Evolutionary conservation across 2,888 invertebrate species (phyloP).

Genomic region (Lepetodrilus schrolli): DNA sequence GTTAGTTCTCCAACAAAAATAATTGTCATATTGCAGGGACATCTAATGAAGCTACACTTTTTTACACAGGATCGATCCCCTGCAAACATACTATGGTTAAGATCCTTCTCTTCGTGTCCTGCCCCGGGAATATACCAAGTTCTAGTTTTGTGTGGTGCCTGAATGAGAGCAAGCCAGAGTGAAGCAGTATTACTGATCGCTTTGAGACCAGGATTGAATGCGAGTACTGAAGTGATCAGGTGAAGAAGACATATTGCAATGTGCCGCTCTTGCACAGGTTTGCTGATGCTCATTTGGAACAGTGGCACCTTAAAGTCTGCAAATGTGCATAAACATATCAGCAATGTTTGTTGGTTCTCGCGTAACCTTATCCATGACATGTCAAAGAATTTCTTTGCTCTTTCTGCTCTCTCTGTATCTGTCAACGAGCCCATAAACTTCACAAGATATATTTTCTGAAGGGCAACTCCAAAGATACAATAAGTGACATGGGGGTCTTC

Average conservation of each 20-base stretch:
- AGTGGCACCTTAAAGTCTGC: conserved; percentile 31
- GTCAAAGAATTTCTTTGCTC: background rate
- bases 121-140: background rate
- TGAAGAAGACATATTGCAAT: conserved; percentile 33
- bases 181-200: background rate
- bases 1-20: background rate
- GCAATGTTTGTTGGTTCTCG: background rate
- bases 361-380: background rate
- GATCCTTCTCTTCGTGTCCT: background rate
- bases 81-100: background rate
- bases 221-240: conserved; percentile 19
- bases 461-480: background rate
- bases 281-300: conserved; percentile 5
- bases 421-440: background rate
- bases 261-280: conserved; percentile 19
- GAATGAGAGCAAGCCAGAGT: background rate
- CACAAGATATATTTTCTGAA: background rate
- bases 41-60: background rate
- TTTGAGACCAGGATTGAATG: background rate
- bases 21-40: conserved; percentile 3
- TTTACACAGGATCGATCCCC: background rate
- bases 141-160: background rate
- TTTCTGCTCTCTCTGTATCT: background rate
- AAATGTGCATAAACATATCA: background rate
- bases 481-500: background rate